These are phyloP conservation scores for Pyrgilauda ruficollis DNA, from an alignment of 2,113 vertebrate genomes.

Conservation along the genomic window DNA sequence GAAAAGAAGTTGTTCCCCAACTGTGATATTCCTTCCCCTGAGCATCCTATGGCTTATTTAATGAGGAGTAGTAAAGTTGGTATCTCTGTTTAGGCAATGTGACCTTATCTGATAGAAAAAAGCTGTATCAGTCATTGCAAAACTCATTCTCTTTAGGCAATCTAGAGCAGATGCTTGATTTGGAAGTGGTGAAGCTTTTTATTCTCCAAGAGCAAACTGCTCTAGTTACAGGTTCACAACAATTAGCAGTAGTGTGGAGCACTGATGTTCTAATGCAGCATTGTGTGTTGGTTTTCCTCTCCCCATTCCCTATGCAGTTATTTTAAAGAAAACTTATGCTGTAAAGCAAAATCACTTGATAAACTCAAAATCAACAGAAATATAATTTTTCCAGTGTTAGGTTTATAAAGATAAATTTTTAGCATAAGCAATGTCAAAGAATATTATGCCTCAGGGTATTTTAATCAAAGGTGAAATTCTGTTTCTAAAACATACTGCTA, in stretches of 20 bases:
- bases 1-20: background rate
- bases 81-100: background rate
- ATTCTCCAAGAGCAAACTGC: background rate
- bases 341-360: background rate
- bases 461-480: background rate
- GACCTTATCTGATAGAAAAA: background rate
- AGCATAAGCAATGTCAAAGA: background rate
- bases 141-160: background rate
- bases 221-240: background rate
- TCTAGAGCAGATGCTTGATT: background rate
- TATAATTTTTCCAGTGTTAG: background rate
- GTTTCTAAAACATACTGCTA: background rate
- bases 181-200: background rate
- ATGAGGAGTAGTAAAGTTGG: background rate
- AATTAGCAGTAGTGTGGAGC: background rate
- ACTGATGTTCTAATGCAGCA: background rate
- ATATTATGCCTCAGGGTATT: background rate
- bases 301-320: background rate
- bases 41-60: background rate
- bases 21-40: background rate
- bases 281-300: background rate
- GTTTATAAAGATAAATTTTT: background rate
- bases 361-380: background rate
- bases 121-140: background rate
- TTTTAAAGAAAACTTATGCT: background rate